These are phyloP conservation scores for Nothocercus nigrocapillus DNA, from an alignment of 2,113 vertebrate genomes.

Conservation along the genomic window DNA sequence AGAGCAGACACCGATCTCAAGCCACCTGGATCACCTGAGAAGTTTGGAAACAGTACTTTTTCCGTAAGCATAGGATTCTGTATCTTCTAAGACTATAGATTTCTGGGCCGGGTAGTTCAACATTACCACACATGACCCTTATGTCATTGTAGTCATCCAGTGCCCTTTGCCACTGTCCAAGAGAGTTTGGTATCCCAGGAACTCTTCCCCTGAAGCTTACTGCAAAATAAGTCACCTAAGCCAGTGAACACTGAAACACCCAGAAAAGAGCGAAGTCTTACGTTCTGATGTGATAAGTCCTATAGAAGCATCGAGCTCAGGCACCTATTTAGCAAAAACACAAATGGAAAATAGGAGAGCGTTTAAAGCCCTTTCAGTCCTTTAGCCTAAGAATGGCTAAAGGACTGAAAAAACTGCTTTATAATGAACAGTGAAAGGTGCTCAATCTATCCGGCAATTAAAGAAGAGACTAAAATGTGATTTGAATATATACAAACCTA, in stretches of 20 bases:
- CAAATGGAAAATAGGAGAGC: not conserved
- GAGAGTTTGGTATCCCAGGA: not conserved
- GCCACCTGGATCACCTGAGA: not conserved
- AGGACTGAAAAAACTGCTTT: not conserved
- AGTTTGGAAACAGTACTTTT: not conserved
- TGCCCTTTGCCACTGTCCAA: not conserved
- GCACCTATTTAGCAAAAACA: not conserved
- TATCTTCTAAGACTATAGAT: not conserved
- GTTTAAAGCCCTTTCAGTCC: not conserved
- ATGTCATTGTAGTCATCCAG: not conserved
- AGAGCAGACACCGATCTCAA: not conserved
- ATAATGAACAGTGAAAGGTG: not conserved
- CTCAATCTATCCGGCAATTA: not conserved
- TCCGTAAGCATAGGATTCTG: not conserved
- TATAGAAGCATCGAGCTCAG: not conserved
- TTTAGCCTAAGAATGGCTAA: not conserved
- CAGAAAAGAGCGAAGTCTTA: not conserved
- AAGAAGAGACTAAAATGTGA: not conserved
- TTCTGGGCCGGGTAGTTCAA: not conserved
- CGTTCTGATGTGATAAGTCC: accelerated
- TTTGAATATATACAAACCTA: not conserved
- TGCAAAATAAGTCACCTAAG: not conserved
- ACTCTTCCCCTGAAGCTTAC: not conserved
- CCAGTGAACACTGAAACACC: not conserved
- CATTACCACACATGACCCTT: not conserved